Conservation (phyloP, 1,140 invertebrate species). For the Radopholus similis region DNA sequence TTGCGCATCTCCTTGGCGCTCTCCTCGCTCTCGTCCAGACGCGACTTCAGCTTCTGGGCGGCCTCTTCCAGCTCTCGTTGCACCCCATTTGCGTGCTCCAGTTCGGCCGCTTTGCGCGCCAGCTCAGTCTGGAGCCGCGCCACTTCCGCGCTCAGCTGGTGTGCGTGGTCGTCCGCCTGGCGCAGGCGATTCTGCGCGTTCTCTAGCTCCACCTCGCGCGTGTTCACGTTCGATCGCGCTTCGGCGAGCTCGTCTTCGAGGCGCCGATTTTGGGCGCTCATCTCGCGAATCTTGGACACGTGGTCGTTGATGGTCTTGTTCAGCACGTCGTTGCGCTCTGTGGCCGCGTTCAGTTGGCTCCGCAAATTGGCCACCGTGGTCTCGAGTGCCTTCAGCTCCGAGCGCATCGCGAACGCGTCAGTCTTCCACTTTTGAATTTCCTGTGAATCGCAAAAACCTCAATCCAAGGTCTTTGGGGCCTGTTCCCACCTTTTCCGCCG, state of each 20-base stretch:
- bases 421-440: conserved; percentile 60
- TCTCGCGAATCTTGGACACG: conserved; percentile 53
- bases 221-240: conserved; percentile 22
- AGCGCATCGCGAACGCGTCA: conserved; percentile 51
- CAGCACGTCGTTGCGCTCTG: conserved; percentile 46
- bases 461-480: too few species aligned
- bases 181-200: conserved; percentile 48
- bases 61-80: conserved; percentile 45
- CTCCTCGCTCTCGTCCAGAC: conserved; percentile 39
- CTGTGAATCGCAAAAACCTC: conserved; percentile 4
- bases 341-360: conserved; percentile 49
- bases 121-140: conserved; percentile 44
- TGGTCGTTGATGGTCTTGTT: conserved; percentile 60
- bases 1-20: conserved; percentile 46
- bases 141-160: conserved; percentile 40
- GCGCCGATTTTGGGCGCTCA: conserved; percentile 51
- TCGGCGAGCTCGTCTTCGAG: conserved; percentile 56
- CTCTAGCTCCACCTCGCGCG: conserved; percentile 53
- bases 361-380: conserved; percentile 49
- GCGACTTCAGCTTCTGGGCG: conserved; percentile 39
- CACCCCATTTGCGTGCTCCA: conserved; percentile 39
- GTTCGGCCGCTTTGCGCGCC: conserved; percentile 45
- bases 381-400: conserved; percentile 57
- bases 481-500: conserved; percentile 46
- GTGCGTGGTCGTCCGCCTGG: conserved; percentile 48